phyloP scores from a whole-genome alignment of 2,888 invertebrate genomes.

The Helobdella robusta region DNA sequence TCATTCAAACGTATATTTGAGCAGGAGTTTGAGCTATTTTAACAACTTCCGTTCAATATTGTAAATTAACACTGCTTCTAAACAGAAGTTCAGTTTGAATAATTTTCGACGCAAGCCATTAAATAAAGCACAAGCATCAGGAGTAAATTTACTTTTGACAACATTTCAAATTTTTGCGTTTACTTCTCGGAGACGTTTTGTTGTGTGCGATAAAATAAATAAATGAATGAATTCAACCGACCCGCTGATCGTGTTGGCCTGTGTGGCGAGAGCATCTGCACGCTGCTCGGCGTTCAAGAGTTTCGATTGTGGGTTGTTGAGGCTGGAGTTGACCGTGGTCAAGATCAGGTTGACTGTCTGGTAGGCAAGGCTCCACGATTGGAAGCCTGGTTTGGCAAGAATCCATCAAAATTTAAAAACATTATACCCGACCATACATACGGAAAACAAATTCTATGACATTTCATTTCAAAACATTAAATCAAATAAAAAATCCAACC shows the following conservation, averaged over 20 bases:
- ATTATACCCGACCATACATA: not conserved
- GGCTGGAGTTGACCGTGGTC: not conserved
- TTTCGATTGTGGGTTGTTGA: not conserved
- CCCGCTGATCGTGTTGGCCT: slow-evolving; percentile 5
- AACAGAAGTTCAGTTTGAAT: too few relatives aligned
- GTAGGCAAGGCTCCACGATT: not conserved
- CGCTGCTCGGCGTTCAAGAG: not conserved
- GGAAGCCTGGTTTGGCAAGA: not conserved
- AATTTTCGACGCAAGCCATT: too few relatives aligned
- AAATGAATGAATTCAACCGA: not conserved
- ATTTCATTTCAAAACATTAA: not conserved
- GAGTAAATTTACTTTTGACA: too few relatives aligned
- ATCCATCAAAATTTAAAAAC: not conserved
- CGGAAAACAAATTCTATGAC: not conserved
- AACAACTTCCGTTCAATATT: too few relatives aligned
- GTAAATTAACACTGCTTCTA: too few relatives aligned
- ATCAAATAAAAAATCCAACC: not conserved
- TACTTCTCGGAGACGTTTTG: too few relatives aligned
- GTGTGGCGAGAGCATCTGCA: not conserved
- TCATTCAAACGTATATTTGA: not conserved
- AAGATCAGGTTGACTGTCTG: not conserved
- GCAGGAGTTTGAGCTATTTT: not conserved
- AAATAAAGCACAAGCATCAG: too few relatives aligned
- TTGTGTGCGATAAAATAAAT: too few relatives aligned
- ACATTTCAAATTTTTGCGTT: too few relatives aligned